Percentiles rank a stretch among this genome's conserved stretches.
Evolutionary conservation across 2,888 invertebrate species (phyloP).

Genomic region (Clunio marinus): DNA sequence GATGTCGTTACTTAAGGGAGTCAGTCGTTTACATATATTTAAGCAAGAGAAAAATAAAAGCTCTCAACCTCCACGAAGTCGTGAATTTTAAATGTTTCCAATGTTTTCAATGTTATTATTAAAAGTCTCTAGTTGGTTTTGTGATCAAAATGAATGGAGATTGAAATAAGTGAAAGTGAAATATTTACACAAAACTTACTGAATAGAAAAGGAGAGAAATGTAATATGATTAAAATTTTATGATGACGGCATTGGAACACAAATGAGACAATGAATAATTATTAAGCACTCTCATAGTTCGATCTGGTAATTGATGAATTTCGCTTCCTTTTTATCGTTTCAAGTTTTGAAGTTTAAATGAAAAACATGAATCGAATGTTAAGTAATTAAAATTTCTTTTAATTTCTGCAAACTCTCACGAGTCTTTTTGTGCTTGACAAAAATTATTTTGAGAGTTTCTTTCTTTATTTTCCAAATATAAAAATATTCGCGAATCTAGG

Average conservation of each 20-base stretch:
- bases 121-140: slow-evolving; percentile 15
- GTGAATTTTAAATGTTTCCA: slow-evolving; percentile 33
- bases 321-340: slow-evolving; percentile 2
- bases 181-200: slow-evolving; percentile 31
- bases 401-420: background rate
- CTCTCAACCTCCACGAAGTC: slow-evolving; percentile 3
- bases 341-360: background rate
- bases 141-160: background rate
- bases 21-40: background rate
- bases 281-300: background rate
- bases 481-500: background rate
- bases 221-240: background rate
- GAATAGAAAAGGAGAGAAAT: background rate
- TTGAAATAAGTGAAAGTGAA: slow-evolving; percentile 34
- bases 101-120: slow-evolving; percentile 36
- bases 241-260: slow-evolving; percentile 1
- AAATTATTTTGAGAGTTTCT: no score
- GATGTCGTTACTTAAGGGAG: background rate
- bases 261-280: slow-evolving; percentile 20
- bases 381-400: slow-evolving; percentile 10
- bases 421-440: background rate
- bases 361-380: background rate
- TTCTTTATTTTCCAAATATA: no score
- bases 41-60: background rate
- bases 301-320: slow-evolving; percentile 18